These are phyloP conservation scores for Torymus tubicola DNA, from an alignment of 2,888 invertebrate species.

Conservation along the genomic window DNA sequence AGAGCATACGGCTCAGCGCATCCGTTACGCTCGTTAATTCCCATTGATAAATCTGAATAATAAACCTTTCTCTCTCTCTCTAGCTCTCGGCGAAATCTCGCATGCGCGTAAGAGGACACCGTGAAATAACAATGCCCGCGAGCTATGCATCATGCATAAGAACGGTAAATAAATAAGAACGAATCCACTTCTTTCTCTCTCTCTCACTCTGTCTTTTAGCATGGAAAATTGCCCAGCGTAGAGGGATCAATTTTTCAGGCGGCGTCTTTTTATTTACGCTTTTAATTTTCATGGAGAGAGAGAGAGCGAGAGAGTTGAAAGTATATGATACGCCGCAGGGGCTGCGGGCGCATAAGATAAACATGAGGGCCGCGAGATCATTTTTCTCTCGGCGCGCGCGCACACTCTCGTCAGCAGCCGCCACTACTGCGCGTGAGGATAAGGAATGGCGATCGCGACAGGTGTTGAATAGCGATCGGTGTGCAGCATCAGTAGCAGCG, in stretches of 20 bases:
- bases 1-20: too few species aligned
- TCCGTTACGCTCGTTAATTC: slow-evolving; percentile 1
- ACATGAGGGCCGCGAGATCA: slow-evolving; percentile 30
- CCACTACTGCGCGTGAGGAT: not conserved
- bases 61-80: not conserved
- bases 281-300: slow-evolving; percentile 35
- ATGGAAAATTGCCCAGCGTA: not conserved
- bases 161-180: slow-evolving; percentile 4
- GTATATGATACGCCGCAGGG: not conserved
- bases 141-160: slow-evolving; percentile 9
- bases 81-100: too few species aligned
- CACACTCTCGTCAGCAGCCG: not conserved
- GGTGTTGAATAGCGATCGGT: slow-evolving; percentile 47
- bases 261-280: slow-evolving; percentile 28
- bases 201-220: too few species aligned
- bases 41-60: slow-evolving; percentile 15
- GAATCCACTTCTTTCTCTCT: too few species aligned
- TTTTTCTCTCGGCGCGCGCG: slow-evolving; percentile 33
- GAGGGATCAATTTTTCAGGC: slow-evolving; percentile 28
- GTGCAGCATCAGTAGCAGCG: not conserved
- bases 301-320: not conserved
- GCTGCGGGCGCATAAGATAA: slow-evolving; percentile 8
- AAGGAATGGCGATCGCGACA: slow-evolving; percentile 35
- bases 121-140: too few species aligned
- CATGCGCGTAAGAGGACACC: too few species aligned